These are phyloP conservation scores for Morinoia aosen DNA, from an alignment of 2,888 invertebrate species.

Conservation along the genomic window DNA sequence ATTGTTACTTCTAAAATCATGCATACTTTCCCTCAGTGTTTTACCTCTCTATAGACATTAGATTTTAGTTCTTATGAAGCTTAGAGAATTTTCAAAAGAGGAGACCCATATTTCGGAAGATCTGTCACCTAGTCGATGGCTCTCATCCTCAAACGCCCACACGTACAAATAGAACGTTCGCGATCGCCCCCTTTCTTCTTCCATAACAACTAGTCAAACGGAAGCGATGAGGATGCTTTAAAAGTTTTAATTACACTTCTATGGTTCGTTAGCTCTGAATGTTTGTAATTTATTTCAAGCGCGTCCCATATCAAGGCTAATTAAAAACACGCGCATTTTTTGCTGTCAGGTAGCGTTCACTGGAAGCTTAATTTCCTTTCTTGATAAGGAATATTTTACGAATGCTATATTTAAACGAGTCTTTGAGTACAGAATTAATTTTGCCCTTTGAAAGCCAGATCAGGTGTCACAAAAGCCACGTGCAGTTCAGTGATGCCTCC, in stretches of 20 bases:
- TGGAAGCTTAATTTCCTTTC: background rate
- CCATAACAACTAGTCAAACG: background rate
- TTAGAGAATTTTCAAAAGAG: too few relatives aligned
- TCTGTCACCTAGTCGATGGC: too few relatives aligned
- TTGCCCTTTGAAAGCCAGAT: background rate
- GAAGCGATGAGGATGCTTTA: background rate
- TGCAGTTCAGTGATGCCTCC: too few relatives aligned
- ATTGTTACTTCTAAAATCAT: too few relatives aligned
- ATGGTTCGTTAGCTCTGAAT: background rate
- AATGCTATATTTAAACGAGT: background rate
- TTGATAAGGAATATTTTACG: background rate
- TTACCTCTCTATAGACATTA: too few relatives aligned
- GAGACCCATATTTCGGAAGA: too few relatives aligned
- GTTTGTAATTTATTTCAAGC: background rate
- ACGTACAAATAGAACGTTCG: too few relatives aligned
- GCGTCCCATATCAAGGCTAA: background rate
- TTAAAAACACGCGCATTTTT: too few relatives aligned
- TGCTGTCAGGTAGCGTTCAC: background rate
- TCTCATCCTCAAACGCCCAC: too few relatives aligned
- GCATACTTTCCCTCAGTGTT: too few relatives aligned
- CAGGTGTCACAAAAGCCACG: background rate
- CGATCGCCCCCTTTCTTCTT: background rate
- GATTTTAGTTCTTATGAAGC: too few relatives aligned
- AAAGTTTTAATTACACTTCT: background rate
- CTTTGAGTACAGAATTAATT: background rate